These are phyloP conservation scores for Cecropterus lyciades DNA, from an alignment of 1,140 invertebrate genomes.

Conservation along the genomic window DNA sequence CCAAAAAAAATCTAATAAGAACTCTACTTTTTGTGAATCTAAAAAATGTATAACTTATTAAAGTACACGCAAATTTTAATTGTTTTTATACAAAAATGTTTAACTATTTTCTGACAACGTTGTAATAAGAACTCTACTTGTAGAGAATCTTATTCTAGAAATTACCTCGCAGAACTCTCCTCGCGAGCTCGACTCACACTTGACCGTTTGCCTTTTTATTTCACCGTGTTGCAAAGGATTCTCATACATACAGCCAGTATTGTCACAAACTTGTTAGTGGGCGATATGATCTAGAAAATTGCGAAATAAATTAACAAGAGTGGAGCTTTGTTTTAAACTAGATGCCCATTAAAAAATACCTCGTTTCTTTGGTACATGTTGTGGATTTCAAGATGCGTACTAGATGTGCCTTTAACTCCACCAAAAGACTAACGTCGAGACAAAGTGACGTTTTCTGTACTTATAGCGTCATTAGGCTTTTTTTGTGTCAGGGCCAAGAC, in stretches of 20 bases:
- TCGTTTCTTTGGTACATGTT: constrained; percentile 1
- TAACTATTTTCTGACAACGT: no score
- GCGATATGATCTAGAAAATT: constrained; percentile 31
- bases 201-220: neutral
- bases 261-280: constrained; percentile 29
- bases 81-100: no score
- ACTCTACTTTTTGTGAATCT: no score
- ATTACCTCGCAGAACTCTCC: neutral
- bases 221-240: constrained; percentile 13
- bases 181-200: neutral
- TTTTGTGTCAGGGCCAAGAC: no score
- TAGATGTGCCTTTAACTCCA: neutral
- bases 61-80: no score
- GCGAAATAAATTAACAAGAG: constrained; percentile 33
- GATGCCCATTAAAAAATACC: constrained; percentile 16
- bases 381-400: neutral
- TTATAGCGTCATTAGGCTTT: no score
- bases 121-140: no score
- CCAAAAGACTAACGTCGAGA: no score
- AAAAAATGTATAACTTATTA: no score
- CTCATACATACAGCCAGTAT: constrained; percentile 25
- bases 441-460: no score
- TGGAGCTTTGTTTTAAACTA: constrained; percentile 16
- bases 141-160: no score
- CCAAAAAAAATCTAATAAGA: no score